Conservation (phyloP, 2,888 invertebrate genomes). For the Lochmaea capreae region DNA sequence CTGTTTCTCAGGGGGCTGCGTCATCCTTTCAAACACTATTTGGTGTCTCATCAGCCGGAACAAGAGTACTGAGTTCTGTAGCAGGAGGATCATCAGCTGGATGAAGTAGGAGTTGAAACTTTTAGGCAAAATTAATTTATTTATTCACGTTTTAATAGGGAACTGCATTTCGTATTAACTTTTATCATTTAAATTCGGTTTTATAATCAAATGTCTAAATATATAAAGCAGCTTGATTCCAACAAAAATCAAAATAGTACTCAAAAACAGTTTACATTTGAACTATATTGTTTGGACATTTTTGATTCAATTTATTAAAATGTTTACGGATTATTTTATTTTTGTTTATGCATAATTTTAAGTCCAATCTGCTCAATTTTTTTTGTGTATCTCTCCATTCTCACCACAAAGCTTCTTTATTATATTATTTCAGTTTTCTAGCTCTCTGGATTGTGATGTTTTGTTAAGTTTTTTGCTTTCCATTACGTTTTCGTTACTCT, state of each 20-base stretch:
- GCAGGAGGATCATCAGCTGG: constrained; percentile 47
- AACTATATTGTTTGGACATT: too few relatives aligned
- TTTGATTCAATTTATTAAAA: too few relatives aligned
- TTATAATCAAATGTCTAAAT: background rate
- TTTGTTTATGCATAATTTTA: too few relatives aligned
- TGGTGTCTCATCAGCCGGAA: constrained; percentile 68
- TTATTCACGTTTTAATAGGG: constrained; percentile 10
- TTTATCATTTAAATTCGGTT: constrained; percentile 4
- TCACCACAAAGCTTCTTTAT: too few relatives aligned
- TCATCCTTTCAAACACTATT: constrained; percentile 77
- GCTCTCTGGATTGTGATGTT: too few relatives aligned
- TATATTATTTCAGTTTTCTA: too few relatives aligned
- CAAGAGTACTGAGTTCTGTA: constrained; percentile 47
- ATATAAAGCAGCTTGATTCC: background rate
- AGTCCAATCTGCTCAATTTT: too few relatives aligned
- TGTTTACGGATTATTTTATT: too few relatives aligned
- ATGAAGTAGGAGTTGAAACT: constrained; percentile 20
- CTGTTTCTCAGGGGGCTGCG: constrained; percentile 75
- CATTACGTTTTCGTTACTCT: too few relatives aligned
- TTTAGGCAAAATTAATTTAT: constrained; percentile 33
- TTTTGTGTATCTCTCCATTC: too few relatives aligned
- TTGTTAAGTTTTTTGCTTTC: too few relatives aligned
- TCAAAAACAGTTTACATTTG: too few relatives aligned
- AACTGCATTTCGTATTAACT: background rate
- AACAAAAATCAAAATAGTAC: background rate